Conservation (phyloP, 2,888 invertebrate genomes). For the Tinea semifulvella region DNA sequence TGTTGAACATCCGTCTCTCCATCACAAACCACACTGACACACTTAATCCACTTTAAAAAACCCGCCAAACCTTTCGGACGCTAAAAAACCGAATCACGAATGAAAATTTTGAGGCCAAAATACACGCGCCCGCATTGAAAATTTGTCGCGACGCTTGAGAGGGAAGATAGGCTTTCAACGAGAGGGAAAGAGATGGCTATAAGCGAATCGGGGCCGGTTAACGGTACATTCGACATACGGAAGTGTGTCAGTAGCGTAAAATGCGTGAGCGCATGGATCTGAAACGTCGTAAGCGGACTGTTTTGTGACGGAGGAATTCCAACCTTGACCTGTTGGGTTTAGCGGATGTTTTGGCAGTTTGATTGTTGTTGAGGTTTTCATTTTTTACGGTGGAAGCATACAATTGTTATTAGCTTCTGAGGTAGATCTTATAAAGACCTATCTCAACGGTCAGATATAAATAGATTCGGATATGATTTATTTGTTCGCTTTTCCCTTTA, state of each 20-base stretch:
- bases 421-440: slow-evolving; percentile 48
- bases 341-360: background rate
- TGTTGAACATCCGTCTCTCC: slow-evolving; percentile 3
- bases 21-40: slow-evolving; percentile 9
- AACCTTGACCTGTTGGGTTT: slow-evolving; percentile 41
- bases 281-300: slow-evolving; percentile 39
- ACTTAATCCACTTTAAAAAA: slow-evolving; percentile 5
- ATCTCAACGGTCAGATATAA: slow-evolving; percentile 37
- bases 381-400: slow-evolving; percentile 63
- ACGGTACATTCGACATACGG: slow-evolving; percentile 53
- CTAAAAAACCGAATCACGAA: slow-evolving; percentile 50
- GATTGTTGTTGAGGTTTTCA: slow-evolving; percentile 34
- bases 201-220: slow-evolving; percentile 56
- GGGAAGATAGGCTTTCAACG: slow-evolving; percentile 34
- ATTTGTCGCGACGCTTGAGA: slow-evolving; percentile 58
- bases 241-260: slow-evolving; percentile 67
- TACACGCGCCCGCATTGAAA: slow-evolving; percentile 62
- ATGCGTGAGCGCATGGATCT: slow-evolving; percentile 26
- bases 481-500: no score
- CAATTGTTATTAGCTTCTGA: slow-evolving; percentile 40
- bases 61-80: slow-evolving; percentile 12
- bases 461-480: no score
- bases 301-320: slow-evolving; percentile 28
- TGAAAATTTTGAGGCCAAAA: slow-evolving; percentile 58
- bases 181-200: slow-evolving; percentile 58